phyloP scores from a whole-genome alignment of 2,113 vertebrate genomes.

The Tenrec ecaudatus region DNA sequence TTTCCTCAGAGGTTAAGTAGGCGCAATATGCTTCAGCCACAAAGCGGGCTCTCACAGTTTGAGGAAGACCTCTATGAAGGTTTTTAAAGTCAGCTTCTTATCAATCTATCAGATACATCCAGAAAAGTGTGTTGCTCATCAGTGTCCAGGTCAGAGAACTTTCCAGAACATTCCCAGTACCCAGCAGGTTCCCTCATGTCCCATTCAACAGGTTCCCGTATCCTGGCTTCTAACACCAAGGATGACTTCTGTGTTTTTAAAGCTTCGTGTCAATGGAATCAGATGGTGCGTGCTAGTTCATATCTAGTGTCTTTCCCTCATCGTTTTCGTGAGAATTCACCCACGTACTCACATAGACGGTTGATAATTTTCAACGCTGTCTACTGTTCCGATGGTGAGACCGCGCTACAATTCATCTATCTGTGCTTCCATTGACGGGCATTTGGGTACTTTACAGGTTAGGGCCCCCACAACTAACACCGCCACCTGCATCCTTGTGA shows the following conservation, averaged over 20 bases:
- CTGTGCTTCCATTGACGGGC: neutral
- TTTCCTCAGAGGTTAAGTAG: too few relatives aligned
- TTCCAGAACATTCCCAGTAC: neutral
- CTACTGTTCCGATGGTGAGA: neutral
- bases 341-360: fast-evolving
- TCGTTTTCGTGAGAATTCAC: neutral
- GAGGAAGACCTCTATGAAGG: too few relatives aligned
- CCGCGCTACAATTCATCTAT: neutral
- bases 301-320: neutral
- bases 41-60: too few relatives aligned
- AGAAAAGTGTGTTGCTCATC: neutral
- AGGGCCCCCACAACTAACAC: neutral
- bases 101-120: fast-evolving
- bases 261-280: neutral
- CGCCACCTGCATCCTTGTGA: neutral
- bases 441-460: neutral
- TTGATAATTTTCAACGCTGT: neutral
- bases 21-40: too few relatives aligned
- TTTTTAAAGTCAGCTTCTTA: neutral
- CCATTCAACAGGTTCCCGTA: neutral
- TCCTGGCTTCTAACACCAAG: neutral
- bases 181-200: too few relatives aligned
- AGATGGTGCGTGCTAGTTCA: neutral
- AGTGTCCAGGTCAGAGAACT: neutral
- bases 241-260: neutral